phyloP scores from a whole-genome alignment of 2,888 invertebrate genomes.

The Anticlea derivata region DNA sequence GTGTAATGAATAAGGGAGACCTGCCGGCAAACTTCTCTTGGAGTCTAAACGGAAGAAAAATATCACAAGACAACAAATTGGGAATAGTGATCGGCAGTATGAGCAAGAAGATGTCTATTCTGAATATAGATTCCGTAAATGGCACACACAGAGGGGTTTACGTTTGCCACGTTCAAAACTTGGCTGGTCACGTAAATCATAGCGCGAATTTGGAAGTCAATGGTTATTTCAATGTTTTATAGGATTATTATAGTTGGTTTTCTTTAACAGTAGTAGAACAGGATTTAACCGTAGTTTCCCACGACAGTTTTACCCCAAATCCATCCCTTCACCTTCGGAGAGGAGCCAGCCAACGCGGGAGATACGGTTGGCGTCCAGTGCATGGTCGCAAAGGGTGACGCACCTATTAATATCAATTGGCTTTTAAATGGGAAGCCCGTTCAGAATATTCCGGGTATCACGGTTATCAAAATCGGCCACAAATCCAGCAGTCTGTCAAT shows the following conservation, averaged over 20 bases:
- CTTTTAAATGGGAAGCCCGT: conserved; percentile 86
- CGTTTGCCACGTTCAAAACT: conserved; percentile 88
- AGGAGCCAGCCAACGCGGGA: conserved; percentile 90
- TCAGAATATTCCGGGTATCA: conserved; percentile 79
- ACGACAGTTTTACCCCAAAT: conserved; percentile 89
- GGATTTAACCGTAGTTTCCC: conserved; percentile 28
- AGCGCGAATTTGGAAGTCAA: conserved; percentile 89
- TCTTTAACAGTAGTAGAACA: conserved; percentile 12
- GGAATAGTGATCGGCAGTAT: conserved; percentile 86
- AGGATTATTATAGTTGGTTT: conserved; percentile 38
- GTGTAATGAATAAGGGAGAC: conserved; percentile 91
- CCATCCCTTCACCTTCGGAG: conserved; percentile 90
- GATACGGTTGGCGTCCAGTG: conserved; percentile 90
- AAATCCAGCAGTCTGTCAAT: conserved; percentile 88
- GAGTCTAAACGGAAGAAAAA: conserved; percentile 84
- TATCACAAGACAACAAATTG: conserved; percentile 79
- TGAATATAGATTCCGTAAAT: conserved; percentile 87
- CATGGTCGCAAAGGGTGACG: conserved; percentile 91
- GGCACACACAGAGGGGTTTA: conserved; percentile 89
- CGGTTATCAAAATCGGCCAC: conserved; percentile 84
- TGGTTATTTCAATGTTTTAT: conserved; percentile 76
- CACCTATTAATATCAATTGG: conserved; percentile 91
- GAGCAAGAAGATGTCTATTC: conserved; percentile 85
- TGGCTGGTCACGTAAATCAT: conserved; percentile 87
- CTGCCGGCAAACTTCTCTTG: conserved; percentile 90